These are phyloP conservation scores for Aphodius granarius DNA, from an alignment of 2,888 invertebrate species.

Conservation along the genomic window DNA sequence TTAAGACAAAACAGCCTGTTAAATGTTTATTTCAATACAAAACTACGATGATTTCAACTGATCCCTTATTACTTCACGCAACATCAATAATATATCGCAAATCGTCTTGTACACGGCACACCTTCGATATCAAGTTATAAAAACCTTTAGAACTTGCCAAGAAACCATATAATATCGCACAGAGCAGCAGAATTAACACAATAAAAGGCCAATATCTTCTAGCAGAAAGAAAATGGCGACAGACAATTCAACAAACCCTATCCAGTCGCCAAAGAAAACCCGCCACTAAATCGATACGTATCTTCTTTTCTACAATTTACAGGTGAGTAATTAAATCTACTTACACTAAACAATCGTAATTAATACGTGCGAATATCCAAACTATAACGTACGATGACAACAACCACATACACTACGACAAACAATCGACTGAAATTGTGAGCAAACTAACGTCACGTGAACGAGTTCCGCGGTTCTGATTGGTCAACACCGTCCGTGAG, in stretches of 20 bases:
- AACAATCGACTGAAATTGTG: constrained; percentile 39
- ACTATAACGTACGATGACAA: constrained; percentile 40
- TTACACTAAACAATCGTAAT: constrained; percentile 21
- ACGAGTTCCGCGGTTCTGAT: constrained; percentile 20
- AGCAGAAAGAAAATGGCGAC: constrained; percentile 24
- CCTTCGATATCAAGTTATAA: background rate
- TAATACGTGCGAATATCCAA: constrained; percentile 31
- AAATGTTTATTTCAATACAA: background rate
- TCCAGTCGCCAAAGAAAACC: background rate
- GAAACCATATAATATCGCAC: background rate
- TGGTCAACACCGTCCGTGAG: constrained; percentile 24
- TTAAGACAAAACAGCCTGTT: background rate
- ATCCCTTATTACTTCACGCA: background rate
- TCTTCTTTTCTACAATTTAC: constrained; percentile 4
- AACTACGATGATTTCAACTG: constrained; percentile 11
- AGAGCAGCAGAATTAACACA: background rate
- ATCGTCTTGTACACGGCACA: background rate
- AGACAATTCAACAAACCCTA: constrained; percentile 19
- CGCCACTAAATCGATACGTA: constrained; percentile 4
- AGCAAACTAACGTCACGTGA: constrained; percentile 35
- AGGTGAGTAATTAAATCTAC: constrained; percentile 20
- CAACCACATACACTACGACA: constrained; percentile 43
- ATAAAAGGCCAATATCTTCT: background rate
- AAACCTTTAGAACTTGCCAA: background rate
- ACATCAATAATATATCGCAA: background rate